Percentiles rank a stretch among this genome's conserved stretches.
Conservation (phyloP, 2,113 vertebrate species). For the Zosterops lateralis region DNA sequence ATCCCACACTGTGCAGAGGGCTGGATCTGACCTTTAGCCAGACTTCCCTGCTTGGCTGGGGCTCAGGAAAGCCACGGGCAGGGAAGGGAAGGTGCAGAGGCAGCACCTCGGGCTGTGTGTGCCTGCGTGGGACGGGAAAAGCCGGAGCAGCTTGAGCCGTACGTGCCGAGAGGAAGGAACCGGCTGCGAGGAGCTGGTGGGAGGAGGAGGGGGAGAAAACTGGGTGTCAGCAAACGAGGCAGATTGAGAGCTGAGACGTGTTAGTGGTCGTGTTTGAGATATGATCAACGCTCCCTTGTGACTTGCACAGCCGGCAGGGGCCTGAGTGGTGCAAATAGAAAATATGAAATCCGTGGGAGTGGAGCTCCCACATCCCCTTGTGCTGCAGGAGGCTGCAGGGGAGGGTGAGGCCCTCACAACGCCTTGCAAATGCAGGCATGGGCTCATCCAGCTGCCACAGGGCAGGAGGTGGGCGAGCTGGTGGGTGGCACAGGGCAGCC, state of each 20-base stretch:
- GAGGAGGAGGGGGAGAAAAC: slow-evolving; percentile 33
- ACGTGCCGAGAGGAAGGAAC: not conserved
- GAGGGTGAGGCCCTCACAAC: not conserved
- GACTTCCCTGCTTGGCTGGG: not conserved
- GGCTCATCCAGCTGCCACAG: not conserved
- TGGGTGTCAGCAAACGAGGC: slow-evolving; percentile 35
- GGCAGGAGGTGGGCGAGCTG: not conserved
- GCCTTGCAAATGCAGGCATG: not conserved
- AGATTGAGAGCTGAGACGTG: slow-evolving; percentile 34
- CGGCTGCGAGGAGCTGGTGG: slow-evolving; percentile 28
- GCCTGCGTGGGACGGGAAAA: not conserved
- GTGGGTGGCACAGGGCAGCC: not conserved
- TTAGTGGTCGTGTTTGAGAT: not conserved
- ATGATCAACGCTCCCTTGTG: slow-evolving; percentile 27
- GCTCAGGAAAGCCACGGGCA: not conserved
- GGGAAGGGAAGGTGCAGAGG: not conserved
- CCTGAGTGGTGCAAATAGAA: not conserved
- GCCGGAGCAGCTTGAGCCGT: not conserved
- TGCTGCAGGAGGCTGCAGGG: not conserved
- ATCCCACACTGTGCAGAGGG: not conserved
- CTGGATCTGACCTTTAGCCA: not conserved
- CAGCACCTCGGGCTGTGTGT: not conserved
- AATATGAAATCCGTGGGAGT: not conserved
- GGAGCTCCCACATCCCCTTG: not conserved
- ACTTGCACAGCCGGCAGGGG: slow-evolving; percentile 20